A percentile compares a stretch with the other conserved stretches of the same genome.
Conservation (phyloP, 1,140 invertebrate species). For the Cheumatopsyche charites region DNA sequence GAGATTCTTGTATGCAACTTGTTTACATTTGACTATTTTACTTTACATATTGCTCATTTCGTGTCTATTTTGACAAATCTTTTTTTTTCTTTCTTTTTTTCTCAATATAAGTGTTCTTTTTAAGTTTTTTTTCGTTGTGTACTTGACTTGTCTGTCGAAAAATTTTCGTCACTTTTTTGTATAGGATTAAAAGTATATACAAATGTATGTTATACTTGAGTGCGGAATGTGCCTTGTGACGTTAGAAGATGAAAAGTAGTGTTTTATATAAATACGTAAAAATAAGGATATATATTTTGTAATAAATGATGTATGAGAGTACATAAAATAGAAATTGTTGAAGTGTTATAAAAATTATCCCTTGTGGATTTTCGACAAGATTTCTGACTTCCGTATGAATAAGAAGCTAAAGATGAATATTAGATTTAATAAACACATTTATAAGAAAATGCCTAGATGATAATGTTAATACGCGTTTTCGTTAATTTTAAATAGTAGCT, state of each 20-base stretch:
- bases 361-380: not conserved
- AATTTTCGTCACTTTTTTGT: slow-evolving; percentile 1
- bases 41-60: slow-evolving; percentile 1
- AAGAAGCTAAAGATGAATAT: not conserved
- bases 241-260: slow-evolving; percentile 44
- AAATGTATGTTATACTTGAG: slow-evolving; percentile 38
- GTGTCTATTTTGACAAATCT: slow-evolving; percentile 4
- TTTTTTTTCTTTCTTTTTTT: not conserved
- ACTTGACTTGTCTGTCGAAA: not conserved
- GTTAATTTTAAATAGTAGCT: not conserved
- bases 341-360: not conserved
- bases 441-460: not conserved
- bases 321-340: not conserved
- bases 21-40: slow-evolving; percentile 26
- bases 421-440: not conserved
- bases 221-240: slow-evolving; percentile 64
- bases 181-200: not conserved
- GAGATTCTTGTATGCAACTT: slow-evolving; percentile 9
- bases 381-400: not conserved
- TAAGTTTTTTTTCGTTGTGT: not conserved
- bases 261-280: slow-evolving; percentile 53
- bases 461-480: not conserved
- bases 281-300: slow-evolving; percentile 25
- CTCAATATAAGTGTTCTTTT: slow-evolving; percentile 3
- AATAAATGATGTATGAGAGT: slow-evolving; percentile 18